Base-by-base conservation (phyloP, 1,140 invertebrate genomes). In the Oreohelix idahoensis region DNA sequence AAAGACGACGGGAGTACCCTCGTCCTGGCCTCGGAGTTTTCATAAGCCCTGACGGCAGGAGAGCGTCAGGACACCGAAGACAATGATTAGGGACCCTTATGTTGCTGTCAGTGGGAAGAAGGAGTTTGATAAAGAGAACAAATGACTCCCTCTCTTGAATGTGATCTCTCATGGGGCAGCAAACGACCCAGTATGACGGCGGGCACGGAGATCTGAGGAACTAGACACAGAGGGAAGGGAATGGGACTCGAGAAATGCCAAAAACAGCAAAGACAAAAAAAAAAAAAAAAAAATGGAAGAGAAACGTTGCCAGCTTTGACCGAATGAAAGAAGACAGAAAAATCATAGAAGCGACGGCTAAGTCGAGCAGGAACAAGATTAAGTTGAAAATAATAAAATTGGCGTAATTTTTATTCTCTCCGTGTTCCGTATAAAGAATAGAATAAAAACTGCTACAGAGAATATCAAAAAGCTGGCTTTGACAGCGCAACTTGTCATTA, bases 81-180 rank as follows among this genome's bases (percentile, higher is more conserved):
- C 74, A 76, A 51, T 76, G 74, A 76, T 76, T 76, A 76, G 74
- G 74, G 38, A 10, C 74, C 74, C 74, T 76, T 76, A 76, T 76
- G 74, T 35, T 76, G 13, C 74, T 76, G 74, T 76, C 74, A 76
- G 38, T 1, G 71, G 26, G 38, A 73, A 73, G n/a, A 73, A 73
- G 53, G 49, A 51, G 74, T 29, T 76, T 51, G 74, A 76, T 76
- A 53, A 36, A 76, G 74, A 53, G 74, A 45, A 76, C 45, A 76
- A 76, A 76, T 76, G 74, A 76, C 74, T 53, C 74, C 26, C 45
- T 76, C 53, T 76, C 8, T 51, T 35, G 45, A 23, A 17, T 5
- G 38, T 17, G 11, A 35, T 4, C 26, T 76, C 74, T 76, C 74
- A 23, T 17, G 74, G 74, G 74, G 53, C 45, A 29, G 51, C 74